A percentile compares a stretch with the other conserved stretches of the same genome.
These are phyloP conservation scores for Leptopilina syphax DNA, from an alignment of 2,888 invertebrate genomes.

Conservation along the genomic window DNA sequence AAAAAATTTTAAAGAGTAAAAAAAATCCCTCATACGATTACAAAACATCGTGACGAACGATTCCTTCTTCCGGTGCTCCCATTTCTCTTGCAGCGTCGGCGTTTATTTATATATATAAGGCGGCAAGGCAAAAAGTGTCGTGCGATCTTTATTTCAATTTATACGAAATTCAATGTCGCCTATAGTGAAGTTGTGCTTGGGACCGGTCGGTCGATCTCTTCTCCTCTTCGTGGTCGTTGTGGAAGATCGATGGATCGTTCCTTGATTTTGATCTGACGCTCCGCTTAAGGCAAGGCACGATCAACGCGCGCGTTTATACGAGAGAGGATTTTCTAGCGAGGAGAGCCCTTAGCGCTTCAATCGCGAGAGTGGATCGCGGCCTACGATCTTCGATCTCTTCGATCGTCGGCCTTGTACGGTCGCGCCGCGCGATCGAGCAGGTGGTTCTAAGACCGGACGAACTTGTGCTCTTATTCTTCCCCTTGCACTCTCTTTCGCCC, in stretches of 20 bases:
- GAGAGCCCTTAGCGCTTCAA: slow-evolving; percentile 54
- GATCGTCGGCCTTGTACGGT: slow-evolving; percentile 72
- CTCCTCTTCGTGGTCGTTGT: too few relatives aligned
- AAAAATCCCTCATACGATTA: background rate
- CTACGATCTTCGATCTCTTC: slow-evolving; percentile 55
- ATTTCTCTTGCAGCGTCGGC: background rate
- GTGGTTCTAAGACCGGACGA: slow-evolving; percentile 65
- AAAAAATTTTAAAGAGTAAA: background rate
- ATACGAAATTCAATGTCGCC: slow-evolving; percentile 39
- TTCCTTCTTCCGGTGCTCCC: slow-evolving; percentile 33
- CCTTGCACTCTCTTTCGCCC: slow-evolving; percentile 8
- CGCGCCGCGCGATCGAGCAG: slow-evolving; percentile 65
- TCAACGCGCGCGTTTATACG: slow-evolving; percentile 57
- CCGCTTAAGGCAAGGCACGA: slow-evolving; percentile 65
- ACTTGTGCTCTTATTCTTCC: slow-evolving; percentile 56
- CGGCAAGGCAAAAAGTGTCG: slow-evolving; percentile 30
- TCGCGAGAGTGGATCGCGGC: slow-evolving; percentile 48
- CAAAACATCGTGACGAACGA: slow-evolving; percentile 33
- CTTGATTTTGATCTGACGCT: slow-evolving; percentile 60
- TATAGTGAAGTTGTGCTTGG: slow-evolving; percentile 8
- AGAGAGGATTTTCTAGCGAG: slow-evolving; percentile 54
- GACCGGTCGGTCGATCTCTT: slow-evolving; percentile 2
- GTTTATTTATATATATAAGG: background rate
- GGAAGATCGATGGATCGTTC: slow-evolving; percentile 48
- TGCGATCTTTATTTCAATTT: slow-evolving; percentile 40